Base-by-base conservation (phyloP, 2,888 invertebrate species). In the Mimas tiliae region DNA sequence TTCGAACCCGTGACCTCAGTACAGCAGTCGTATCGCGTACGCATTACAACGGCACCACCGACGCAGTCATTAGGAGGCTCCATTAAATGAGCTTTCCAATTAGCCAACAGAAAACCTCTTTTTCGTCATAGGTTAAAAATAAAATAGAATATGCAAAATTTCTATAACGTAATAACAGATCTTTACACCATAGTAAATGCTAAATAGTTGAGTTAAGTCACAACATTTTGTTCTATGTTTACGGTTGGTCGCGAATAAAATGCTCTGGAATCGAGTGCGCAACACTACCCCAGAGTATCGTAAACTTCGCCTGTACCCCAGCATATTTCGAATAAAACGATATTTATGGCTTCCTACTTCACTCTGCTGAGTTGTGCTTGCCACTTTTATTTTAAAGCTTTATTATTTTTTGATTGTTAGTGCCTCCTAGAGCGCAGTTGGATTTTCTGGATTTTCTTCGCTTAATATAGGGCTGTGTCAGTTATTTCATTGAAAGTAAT, bases 271-370 rank as follows among this genome's bases (percentile, higher is more conserved):
- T 73, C 72, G 75, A 75, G 75, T 73, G 77, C 75, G 77, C 71
- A 81, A 86, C 85, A 84, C 74, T 77, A 76, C 88, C 87, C 88
- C 69, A 68, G 89, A 84, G 89, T 73, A 75, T 77, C 82, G 80
- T 89, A 83, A 86, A 80, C 81, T 81, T 76, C 80, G 83, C 81
- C 79, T 78, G 81, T 79, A 78, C 82, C 80, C 81, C 77, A 83
- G 78, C 79, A 80, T 84, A 83, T 84, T 86, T 84, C 85, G 84
- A 88, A 88, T 87, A 85, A 86, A 86, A 82, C 79, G 76, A 84
- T 88, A 89, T 90, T 89, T 89, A 90, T 80, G 81, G 83, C 84
- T 84, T 85, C 82, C 84, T 82, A 70, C 77, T 65, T 70, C 27
- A 67, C 70, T 70, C 74, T 80, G 78, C 74, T 71, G 71, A 72